Conservation (phyloP, 2,113 vertebrate genomes). For the Hippocampus abdominalis region DNA sequence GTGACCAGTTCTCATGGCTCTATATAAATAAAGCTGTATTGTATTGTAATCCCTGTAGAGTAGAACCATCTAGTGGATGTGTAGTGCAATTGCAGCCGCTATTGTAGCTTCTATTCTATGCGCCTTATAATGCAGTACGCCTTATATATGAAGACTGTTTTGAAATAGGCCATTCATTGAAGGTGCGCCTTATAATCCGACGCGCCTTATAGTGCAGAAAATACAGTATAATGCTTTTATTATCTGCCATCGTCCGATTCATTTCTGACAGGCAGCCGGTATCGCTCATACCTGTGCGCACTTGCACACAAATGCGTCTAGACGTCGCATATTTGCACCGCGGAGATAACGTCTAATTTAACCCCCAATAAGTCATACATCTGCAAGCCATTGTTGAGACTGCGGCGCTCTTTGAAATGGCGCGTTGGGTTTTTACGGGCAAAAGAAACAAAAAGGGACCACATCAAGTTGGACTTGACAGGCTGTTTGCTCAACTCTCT, state of each 20-base stretch:
- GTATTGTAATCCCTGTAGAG: too few relatives aligned
- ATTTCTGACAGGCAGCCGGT: neutral
- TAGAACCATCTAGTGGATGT: too few relatives aligned
- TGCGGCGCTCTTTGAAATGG: constrained; percentile 44
- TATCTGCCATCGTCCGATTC: neutral
- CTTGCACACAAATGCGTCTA: constrained; percentile 44
- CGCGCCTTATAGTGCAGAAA: too few relatives aligned
- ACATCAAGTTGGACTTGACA: constrained; percentile 43
- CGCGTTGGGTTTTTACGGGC: constrained; percentile 51
- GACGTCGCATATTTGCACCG: constrained; percentile 45
- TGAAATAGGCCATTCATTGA: too few relatives aligned
- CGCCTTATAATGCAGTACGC: too few relatives aligned
- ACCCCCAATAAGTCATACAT: constrained; percentile 46
- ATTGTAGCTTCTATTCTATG: too few relatives aligned
- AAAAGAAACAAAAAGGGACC: constrained; percentile 38
- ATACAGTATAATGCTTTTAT: neutral
- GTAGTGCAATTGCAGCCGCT: too few relatives aligned
- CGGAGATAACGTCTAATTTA: constrained; percentile 43
- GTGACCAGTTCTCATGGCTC: too few relatives aligned
- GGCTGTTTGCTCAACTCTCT: constrained; percentile 45
- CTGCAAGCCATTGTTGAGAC: constrained; percentile 59
- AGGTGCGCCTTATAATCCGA: too few relatives aligned
- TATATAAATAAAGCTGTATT: too few relatives aligned
- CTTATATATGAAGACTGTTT: too few relatives aligned
- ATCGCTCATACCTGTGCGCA: neutral